Evolutionary conservation across 2,113 vertebrate genomes (phyloP).

Genomic region (Micronycteris hirsuta): DNA sequence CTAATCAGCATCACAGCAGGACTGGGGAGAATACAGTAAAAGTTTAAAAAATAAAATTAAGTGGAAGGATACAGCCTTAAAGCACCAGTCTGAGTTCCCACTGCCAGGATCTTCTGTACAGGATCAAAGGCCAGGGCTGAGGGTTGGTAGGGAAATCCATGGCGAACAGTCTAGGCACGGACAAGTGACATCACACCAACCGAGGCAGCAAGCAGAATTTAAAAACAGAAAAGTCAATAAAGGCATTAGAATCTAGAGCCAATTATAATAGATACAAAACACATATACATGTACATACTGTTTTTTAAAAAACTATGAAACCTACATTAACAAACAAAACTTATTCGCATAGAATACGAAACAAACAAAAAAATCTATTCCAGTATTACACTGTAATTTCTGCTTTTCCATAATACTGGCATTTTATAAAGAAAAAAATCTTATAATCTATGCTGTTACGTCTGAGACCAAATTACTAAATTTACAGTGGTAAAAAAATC

Average conservation of each 20-base stretch:
- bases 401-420: background rate
- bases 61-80: slow-evolving; percentile 98
- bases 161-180: slow-evolving; percentile 91
- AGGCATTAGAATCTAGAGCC: slow-evolving; percentile 38
- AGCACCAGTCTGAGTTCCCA: slow-evolving; percentile 95
- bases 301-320: background rate
- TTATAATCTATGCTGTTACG: background rate
- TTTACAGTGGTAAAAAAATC: background rate
- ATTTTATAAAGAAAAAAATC: background rate
- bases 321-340: background rate
- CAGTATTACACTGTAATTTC: background rate
- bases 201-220: slow-evolving; percentile 57
- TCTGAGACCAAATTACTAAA: background rate
- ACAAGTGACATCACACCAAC: slow-evolving; percentile 68
- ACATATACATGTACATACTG: background rate
- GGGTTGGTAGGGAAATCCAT: slow-evolving; percentile 98
- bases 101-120: slow-evolving; percentile 98
- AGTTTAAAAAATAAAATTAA: background rate
- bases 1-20: background rate
- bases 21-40: background rate
- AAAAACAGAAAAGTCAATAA: slow-evolving; percentile 67
- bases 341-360: background rate
- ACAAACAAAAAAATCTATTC: background rate
- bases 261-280: background rate
- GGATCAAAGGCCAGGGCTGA: slow-evolving; percentile 99